These are phyloP conservation scores for Apocheima hispidaria DNA, from an alignment of 2,888 invertebrate species.

Conservation along the genomic window DNA sequence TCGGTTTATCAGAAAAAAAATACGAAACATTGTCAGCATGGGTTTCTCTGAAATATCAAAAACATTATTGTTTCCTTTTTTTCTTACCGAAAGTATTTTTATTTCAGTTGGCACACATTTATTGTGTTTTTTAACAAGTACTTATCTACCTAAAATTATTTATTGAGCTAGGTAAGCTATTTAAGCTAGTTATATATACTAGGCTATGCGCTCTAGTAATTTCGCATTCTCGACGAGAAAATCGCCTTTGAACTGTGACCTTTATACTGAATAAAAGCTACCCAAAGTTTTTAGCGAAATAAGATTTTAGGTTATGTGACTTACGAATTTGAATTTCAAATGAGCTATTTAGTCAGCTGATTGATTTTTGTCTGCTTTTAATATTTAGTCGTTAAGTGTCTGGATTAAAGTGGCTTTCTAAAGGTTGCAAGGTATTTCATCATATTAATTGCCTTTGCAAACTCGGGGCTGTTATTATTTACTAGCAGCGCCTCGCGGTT, in stretches of 20 bases:
- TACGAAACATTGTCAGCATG: too few relatives aligned
- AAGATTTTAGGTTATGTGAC: background rate
- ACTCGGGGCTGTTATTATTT: too few relatives aligned
- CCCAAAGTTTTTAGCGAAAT: constrained; percentile 2
- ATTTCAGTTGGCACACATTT: too few relatives aligned
- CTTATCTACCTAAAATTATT: too few relatives aligned
- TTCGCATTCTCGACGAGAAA: constrained; percentile 12
- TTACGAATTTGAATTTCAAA: constrained; percentile 11
- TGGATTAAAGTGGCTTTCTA: background rate
- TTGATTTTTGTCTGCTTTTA: constrained; percentile 6
- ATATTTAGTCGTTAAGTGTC: background rate
- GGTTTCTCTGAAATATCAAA: too few relatives aligned
- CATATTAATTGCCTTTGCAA: background rate
- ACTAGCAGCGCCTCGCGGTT: too few relatives aligned
- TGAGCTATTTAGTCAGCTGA: background rate
- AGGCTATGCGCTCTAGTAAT: constrained; percentile 14
- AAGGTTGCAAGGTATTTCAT: background rate
- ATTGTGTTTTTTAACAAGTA: too few relatives aligned
- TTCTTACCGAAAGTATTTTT: too few relatives aligned
- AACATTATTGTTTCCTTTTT: too few relatives aligned
- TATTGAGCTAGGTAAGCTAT: too few relatives aligned
- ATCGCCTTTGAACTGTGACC: constrained; percentile 28
- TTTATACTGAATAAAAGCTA: constrained; percentile 6
- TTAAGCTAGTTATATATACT: background rate
- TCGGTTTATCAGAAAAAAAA: too few relatives aligned